Evolutionary conservation across 2,113 vertebrate genomes (phyloP), one percentile per base, ranked within the genome.

Genomic region (Todiramphus saurophagus): DNA sequence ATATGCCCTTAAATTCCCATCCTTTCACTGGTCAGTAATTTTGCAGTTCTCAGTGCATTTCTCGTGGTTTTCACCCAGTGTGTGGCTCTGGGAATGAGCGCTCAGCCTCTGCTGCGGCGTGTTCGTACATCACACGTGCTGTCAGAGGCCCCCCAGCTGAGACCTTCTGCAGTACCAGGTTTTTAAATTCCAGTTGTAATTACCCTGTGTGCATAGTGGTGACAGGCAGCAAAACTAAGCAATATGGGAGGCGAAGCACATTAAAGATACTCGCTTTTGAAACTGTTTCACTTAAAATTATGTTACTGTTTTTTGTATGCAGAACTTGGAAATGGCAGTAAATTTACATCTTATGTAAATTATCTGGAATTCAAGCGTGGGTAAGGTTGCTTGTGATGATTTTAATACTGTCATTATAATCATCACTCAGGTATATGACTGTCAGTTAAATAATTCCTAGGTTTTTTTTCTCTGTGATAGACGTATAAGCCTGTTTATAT

Each of bases 281-380:
- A 87, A 55, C 18, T 0, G 0, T 82, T 94, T 87, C 63, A 46
- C 23, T 92, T 82, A n/a, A 73, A 68, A 56, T 41, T 50, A 37
- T 68, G 25, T 48, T 64, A 8, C 53, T 82, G 35, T 0, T 2
- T 83, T 95, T 88, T 88, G 17, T 63, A 39, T 73, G 67, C 43
- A 87, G 51, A 92, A 62, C 77, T 62, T 84, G 39, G 27, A 92
- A 46, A 62, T 66, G 31, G 28, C 23, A 72, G 48, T 72, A 56
- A 81, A 93, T 96, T 84, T 87, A 3, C 69, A 66, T 94, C 48
- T 94, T 92, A 81, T n/a, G 48, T 69, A 93, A 92, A 92, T 79
- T 35, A 75, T 48, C 16, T 89, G 11, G 59, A 84, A 67, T 79
- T 58, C 66, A 87, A 48, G 77, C 1, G 5, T 84, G 86, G 41